Evolutionary conservation across 2,888 invertebrate genomes (phyloP).

Genomic region (Euspilapteryx auroguttella): DNA sequence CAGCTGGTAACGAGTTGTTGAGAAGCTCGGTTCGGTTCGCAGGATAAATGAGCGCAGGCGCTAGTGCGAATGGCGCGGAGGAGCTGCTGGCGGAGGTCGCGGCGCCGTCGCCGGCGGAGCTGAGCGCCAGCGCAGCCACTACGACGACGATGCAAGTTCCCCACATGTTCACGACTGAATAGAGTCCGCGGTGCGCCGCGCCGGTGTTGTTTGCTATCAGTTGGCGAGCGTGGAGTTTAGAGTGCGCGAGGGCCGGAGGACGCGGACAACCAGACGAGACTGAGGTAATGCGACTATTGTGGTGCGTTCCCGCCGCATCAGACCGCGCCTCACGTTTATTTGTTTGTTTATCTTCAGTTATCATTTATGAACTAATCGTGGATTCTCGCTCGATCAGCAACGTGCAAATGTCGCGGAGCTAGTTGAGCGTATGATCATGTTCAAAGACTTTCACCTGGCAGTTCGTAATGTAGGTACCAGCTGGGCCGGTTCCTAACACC

Average conservation of each 20-base stretch:
- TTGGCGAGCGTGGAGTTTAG: slow-evolving; percentile 22
- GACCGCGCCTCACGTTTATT: slow-evolving; percentile 19
- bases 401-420: slow-evolving; percentile 34
- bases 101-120: slow-evolving; percentile 1
- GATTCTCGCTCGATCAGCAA: slow-evolving; percentile 14
- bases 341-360: slow-evolving; percentile 41
- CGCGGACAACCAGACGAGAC: no score
- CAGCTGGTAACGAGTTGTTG: slow-evolving; percentile 31
- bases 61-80: not conserved
- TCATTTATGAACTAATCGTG: slow-evolving; percentile 19
- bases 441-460: slow-evolving; percentile 37
- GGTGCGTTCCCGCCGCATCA: no score
- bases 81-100: not conserved
- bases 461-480: no score
- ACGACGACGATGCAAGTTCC: slow-evolving; percentile 27
- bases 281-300: no score
- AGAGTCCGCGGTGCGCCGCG: no score
- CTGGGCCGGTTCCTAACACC: slow-evolving; percentile 41
- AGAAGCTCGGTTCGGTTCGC: no score
- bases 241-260: no score
- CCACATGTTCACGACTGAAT: slow-evolving; percentile 40
- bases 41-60: no score
- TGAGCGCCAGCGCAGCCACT: slow-evolving; percentile 28
- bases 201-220: slow-evolving; percentile 15
- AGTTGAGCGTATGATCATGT: slow-evolving; percentile 29